Evolutionary conservation across 2,797 vertebrate species (phyloP), one percentile per base, ranked within the genome.

Genomic region (Liasis olivaceus): DNA sequence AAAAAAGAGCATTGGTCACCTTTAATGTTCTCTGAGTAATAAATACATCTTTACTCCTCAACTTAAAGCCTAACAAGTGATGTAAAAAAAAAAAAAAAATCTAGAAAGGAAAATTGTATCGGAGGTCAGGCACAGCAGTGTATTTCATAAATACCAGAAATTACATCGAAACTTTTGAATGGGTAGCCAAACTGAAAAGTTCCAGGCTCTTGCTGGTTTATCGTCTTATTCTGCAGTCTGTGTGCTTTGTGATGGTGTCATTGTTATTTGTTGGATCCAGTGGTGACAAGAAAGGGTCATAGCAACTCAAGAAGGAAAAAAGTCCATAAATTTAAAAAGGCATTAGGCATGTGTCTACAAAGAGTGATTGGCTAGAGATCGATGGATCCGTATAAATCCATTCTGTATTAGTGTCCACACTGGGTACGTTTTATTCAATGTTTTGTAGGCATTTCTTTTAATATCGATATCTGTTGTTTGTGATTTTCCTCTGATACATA

Each of bases 141-240:
- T 56, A 86, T 89, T 90, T 60, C 3, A 24, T 86, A 77, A 94
- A 93, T 69, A 89, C 84, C 11, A 58, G 7, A 17, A 20, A 0
- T 94, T 94, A 91, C 90, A 93, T 90, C 77, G 86, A 93, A 90
- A 6, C 11, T 69, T 9, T 93, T 91, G 90, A 91, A 77, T 14
- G 2, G 51, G 26, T 88, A 13, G 86, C 85, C 17, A 56, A 15
- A 92, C 63, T 64, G n/a, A 89, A 93, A 64, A 94, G 24, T 54
- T 87, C 1, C 14, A 0, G 3, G 58, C 5, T 90, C n/a, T 72
- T 90, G 93, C 86, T 72, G 51, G 85, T 92, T 92, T 85, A 85
- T 94, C 20, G 85, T 95, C 28, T 31, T 59, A 89, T 90, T 69
- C 54, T 91, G 66, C 31, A 17, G 42, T 93, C 24, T 93, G 59